Evolutionary conservation across 1,140 invertebrate species (phyloP), one percentile per base, ranked within the genome.

Genomic region (Phthorimaea operculella): DNA sequence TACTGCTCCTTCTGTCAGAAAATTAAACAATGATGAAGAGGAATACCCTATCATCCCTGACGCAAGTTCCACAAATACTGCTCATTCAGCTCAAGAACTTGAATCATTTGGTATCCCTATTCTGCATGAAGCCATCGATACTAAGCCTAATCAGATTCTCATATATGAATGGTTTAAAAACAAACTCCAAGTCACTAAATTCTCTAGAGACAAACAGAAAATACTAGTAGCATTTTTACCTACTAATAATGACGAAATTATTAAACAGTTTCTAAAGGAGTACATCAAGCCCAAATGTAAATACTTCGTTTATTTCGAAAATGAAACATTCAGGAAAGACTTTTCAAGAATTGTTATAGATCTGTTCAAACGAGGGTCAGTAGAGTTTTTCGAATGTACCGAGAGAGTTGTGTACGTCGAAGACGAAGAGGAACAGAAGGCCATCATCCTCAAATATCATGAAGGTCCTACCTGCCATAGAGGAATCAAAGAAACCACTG

Each of bases 131-230:
- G 61, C 64, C 10, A 64, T 66, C 33, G 63, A 70, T 21, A 65
- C 63, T 17, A 70, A 70, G 49, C 68, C 64, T 4, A 62, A 60
- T 12, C 67, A 69, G 57, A 68, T 68, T 51, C 51, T 65, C 52
- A 47, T 68, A 18, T 58, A 51, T 44, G 56, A 56, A n/a, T 64
- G 58, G 58, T 48, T 57, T 14, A 59, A 42, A 58, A 36, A 64
- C 50, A 34, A 53, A 28, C 18, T 63, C 34, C 8, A 16, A 18
- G 58, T 68, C 16, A 62, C 58, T 36, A 52, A 59, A 21, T 33
- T 55, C 36, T 63, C 57, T 1, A 57, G 50, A 10, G 18, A 48
- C 14, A 66, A 61, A 52, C 55, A 63, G 14, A 60, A 50, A 44
- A 60, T 66, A 16, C 52, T 68, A 57, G 54, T 66, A 48, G 57